Evolutionary conservation across 2,797 vertebrate genomes (phyloP).

Genomic region (Girardinus metallicus): DNA sequence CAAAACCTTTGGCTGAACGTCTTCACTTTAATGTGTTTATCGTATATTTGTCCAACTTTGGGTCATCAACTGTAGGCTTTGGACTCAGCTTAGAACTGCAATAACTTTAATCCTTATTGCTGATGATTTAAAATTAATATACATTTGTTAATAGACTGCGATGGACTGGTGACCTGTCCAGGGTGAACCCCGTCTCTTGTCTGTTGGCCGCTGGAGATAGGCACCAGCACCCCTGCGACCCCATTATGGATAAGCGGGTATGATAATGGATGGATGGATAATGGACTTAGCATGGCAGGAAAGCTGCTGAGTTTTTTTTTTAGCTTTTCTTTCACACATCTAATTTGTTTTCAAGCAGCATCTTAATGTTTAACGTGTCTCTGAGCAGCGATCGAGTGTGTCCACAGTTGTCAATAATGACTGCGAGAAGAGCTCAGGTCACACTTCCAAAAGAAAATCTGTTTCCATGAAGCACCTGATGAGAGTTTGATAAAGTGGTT

Average conservation of each 20-base stretch:
- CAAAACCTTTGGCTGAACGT: not conserved
- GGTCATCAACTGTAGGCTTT: not conserved
- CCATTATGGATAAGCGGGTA: no score
- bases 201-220: no score
- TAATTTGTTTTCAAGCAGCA: conserved; percentile 51
- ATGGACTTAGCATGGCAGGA: not conserved
- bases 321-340: conserved; percentile 35
- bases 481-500: conserved; percentile 53
- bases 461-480: conserved; percentile 60
- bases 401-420: conserved; percentile 36
- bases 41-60: not conserved
- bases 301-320: not conserved
- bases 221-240: no score
- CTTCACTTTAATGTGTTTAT: not conserved
- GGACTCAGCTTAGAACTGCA: not conserved
- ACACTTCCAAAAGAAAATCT: conserved; percentile 54
- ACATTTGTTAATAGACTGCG: not conserved
- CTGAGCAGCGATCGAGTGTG: conserved; percentile 53
- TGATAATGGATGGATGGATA: no score
- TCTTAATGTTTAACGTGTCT: conserved; percentile 26
- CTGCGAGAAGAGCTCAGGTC: conserved; percentile 51
- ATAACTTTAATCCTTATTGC: not conserved
- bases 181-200: no score
- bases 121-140: not conserved
- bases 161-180: no score